phyloP scores from a whole-genome alignment of 2,888 invertebrate genomes.

The Andricus quercusramuli region DNA sequence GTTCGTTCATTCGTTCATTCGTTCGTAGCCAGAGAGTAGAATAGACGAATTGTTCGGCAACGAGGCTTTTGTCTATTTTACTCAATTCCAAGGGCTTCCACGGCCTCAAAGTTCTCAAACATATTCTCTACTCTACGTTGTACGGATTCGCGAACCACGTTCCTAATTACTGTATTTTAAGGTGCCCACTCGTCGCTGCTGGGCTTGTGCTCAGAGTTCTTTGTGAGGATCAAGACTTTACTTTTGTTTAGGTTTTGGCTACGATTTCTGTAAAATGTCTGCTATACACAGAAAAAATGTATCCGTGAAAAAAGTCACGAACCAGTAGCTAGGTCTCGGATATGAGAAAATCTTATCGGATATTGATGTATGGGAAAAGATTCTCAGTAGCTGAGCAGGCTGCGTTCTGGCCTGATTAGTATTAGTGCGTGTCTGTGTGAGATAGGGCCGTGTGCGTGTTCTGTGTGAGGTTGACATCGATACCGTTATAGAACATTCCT shows the following conservation, averaged over 20 bases:
- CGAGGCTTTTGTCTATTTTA: conserved; percentile 77
- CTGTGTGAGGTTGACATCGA: too few relatives aligned
- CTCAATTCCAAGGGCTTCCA: conserved; percentile 76
- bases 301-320: too few relatives aligned
- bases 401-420: too few relatives aligned
- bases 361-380: too few relatives aligned
- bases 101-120: conserved; percentile 74
- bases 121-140: conserved; percentile 73
- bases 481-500: too few relatives aligned
- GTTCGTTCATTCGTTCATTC: conserved; percentile 69
- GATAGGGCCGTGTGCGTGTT: too few relatives aligned
- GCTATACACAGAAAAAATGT: too few relatives aligned
- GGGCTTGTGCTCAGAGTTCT: conserved; percentile 45
- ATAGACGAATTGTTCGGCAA: conserved; percentile 75
- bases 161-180: conserved; percentile 74
- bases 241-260: not conserved
- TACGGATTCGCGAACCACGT: conserved; percentile 72
- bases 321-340: too few relatives aligned
- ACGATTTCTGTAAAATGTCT: not conserved
- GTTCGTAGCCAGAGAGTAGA: conserved; percentile 72
- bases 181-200: conserved; percentile 59
- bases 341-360: too few relatives aligned
- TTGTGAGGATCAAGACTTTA: not conserved
- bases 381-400: too few relatives aligned
- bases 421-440: too few relatives aligned